These are phyloP conservation scores for Cheilosia impressa DNA, from an alignment of 2,888 invertebrate species.

Conservation along the genomic window DNA sequence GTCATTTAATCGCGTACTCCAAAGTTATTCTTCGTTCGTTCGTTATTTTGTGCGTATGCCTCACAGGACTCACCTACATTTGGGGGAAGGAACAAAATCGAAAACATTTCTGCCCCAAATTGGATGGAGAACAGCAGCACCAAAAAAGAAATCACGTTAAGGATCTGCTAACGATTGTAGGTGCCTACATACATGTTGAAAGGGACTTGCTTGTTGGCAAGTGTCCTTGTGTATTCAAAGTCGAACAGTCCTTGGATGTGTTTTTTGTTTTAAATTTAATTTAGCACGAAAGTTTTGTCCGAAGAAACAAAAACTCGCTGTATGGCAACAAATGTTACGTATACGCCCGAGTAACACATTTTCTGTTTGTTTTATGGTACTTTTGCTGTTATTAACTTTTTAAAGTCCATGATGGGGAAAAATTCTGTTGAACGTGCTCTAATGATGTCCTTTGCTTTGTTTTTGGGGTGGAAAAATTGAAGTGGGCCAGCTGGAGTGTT, in stretches of 20 bases:
- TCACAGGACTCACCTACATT: not conserved
- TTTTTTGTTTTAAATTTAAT: not conserved
- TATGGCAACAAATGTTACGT: conserved; percentile 22
- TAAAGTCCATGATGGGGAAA: conserved; percentile 14
- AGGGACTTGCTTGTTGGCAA: not conserved
- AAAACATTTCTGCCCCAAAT: conserved; percentile 3
- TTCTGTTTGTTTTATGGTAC: not conserved
- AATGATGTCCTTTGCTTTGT: not conserved
- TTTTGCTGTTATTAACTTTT: conserved; percentile 16
- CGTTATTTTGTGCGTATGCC: not conserved
- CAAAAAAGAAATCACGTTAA: not conserved
- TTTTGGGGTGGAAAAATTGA: not conserved
- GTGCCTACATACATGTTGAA: not conserved
- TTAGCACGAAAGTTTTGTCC: conserved; percentile 10
- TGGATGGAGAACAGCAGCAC: not conserved
- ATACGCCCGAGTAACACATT: conserved; percentile 36
- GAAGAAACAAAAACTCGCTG: not conserved
- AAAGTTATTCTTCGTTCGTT: conserved; percentile 14
- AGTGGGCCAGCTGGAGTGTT: not conserved
- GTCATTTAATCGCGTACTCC: conserved; percentile 24
- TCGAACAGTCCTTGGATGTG: conserved; percentile 1
- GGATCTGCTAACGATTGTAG: conserved; percentile 9
- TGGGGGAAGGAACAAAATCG: not conserved
- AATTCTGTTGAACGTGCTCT: conserved; percentile 1
- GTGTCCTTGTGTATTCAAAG: conserved; percentile 2